A percentile compares a stretch with the other conserved stretches of the same genome.
Conservation (phyloP, 2,888 invertebrate species). For the Pinctada fucata region DNA sequence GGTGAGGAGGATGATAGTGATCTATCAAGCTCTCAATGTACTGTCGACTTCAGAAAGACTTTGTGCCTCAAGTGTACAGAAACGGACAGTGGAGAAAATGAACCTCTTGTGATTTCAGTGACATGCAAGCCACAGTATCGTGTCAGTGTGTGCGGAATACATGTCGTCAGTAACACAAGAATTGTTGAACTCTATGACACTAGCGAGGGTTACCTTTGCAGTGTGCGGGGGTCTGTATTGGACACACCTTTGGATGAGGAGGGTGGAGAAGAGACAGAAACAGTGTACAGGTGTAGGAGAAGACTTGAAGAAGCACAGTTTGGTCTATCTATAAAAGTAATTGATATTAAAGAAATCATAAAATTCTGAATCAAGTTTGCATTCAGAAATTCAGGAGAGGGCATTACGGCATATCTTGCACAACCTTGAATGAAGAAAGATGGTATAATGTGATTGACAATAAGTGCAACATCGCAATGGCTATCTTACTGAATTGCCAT, state of each 20-base stretch:
- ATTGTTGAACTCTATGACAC: conserved; percentile 29
- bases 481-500: too few species aligned
- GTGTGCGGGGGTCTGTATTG: conserved; percentile 6
- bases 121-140: conserved; percentile 35
- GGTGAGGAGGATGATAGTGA: too few species aligned
- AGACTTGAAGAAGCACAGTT: conserved; percentile 17
- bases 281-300: conserved; percentile 19
- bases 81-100: neutral
- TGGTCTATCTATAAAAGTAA: conserved; percentile 32
- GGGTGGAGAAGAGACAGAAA: conserved; percentile 22
- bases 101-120: conserved; percentile 18
- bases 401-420: too few species aligned
- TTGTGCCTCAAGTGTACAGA: neutral
- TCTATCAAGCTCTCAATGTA: too few species aligned
- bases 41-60: neutral
- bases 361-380: too few species aligned
- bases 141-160: conserved; percentile 29
- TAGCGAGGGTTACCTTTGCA: conserved; percentile 27
- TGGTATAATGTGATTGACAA: too few species aligned
- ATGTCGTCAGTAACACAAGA: conserved; percentile 24
- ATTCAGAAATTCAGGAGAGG: too few species aligned
- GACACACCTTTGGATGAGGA: conserved; percentile 12
- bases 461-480: too few species aligned
- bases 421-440: too few species aligned
- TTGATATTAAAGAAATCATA: too few species aligned